Conservation (phyloP, 2,888 invertebrate genomes). For the Tineola bisselliella region DNA sequence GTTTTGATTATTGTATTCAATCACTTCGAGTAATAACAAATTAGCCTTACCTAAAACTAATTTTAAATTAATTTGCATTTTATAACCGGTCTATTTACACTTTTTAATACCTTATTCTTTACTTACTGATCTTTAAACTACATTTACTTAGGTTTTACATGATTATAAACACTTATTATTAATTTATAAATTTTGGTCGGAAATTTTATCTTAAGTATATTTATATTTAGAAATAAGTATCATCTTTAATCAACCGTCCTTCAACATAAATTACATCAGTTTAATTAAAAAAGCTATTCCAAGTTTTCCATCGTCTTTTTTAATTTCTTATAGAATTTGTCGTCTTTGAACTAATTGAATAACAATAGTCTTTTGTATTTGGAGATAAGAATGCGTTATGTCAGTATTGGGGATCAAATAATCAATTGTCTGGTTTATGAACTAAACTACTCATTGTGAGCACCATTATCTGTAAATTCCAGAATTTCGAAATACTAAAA, state of each 20-base stretch:
- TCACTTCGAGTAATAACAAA: slow-evolving; percentile 14
- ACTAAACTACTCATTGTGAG: not conserved
- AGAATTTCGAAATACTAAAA: not conserved
- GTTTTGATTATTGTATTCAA: slow-evolving; percentile 4
- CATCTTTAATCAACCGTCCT: too few relatives aligned
- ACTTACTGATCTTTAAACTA: too few relatives aligned
- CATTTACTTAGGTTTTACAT: too few relatives aligned
- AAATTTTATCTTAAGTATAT: too few relatives aligned
- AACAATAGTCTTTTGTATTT: not conserved
- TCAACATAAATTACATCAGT: too few relatives aligned
- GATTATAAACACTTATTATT: too few relatives aligned
- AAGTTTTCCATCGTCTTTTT: not conserved
- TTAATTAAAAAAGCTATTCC: too few relatives aligned
- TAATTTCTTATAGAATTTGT: not conserved
- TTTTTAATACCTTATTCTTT: too few relatives aligned
- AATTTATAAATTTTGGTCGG: too few relatives aligned
- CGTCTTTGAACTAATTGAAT: not conserved
- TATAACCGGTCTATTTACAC: too few relatives aligned
- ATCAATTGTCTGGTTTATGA: not conserved
- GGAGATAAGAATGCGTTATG: not conserved
- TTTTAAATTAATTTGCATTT: not conserved
- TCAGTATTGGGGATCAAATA: not conserved
- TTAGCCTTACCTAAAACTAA: not conserved
- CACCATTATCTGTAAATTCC: not conserved
- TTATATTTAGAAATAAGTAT: too few relatives aligned